Base-by-base conservation (phyloP, 1,140 invertebrate species). In the Cyclargus thomasi region DNA sequence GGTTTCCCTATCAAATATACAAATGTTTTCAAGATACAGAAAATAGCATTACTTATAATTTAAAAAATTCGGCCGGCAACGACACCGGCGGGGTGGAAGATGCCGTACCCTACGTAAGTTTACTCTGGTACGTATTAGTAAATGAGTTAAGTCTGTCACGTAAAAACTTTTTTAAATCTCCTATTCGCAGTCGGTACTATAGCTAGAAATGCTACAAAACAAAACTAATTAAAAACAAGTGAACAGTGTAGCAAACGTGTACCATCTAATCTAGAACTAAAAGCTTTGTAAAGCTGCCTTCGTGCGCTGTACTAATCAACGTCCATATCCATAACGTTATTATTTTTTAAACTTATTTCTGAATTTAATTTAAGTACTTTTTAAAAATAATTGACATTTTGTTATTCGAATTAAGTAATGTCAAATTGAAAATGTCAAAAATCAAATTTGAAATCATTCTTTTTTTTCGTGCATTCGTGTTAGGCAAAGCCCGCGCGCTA, bases 391-490 rank as follows among this genome's bases (percentile, higher is more conserved):
- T 0, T 4, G 8, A 29, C 29, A 7, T 29, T 29, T 29, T 29
- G 5, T 3, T 3, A 29, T 29, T 29, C 29, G 29, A 29, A n/a
- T n/a, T n/a, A 0, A 29, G 8, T 29, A 8, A 5, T 29, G 29
- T 29, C 29, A 29, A 29, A 4, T 29, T 29, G n/a, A n/a, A n/a
- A n/a, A 3, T 29, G 5, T 29, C 5, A 5, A 29, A 29, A 3
- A 7, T 29, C 8, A 8, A 29, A 29, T 29, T 29, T 29, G 29
- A 8, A 29, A 29, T 29, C 29, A 29, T 29, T 29, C 8, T 29
- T 63, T 29, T 63, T 68, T 67, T 71, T 63, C 62, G 20, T 68
- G 64, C 64, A 65, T 20, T 29, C n/a, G 53, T 53, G 23, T 53
- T 22, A 64, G 53, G 65, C 65, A 59, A 59, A 66, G 65, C 65